phyloP scores from a whole-genome alignment of 23 tunicate genomes.

The Styela plicata region DNA sequence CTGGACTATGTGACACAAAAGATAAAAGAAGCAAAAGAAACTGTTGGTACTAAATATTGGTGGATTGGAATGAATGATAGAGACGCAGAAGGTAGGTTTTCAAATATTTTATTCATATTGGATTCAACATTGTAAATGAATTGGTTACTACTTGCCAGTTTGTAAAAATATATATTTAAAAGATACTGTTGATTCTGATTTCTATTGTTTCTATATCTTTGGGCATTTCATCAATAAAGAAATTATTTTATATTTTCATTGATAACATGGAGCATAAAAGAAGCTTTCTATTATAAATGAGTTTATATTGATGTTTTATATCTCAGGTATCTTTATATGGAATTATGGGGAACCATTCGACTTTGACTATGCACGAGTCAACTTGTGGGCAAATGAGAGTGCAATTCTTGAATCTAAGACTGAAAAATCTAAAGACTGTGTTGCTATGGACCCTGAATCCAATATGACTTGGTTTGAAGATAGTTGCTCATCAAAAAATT shows the following conservation, averaged over 20 bases:
- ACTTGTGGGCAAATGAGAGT: constrained; percentile 38
- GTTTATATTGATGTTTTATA: no score
- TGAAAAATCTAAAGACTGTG: constrained; percentile 50
- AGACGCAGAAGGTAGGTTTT: constrained; percentile 50
- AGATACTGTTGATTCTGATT: no score
- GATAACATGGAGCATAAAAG: no score
- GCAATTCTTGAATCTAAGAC: background rate
- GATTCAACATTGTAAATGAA: background rate
- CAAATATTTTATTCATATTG: background rate
- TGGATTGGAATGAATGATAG: constrained; percentile 75
- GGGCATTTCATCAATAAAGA: no score
- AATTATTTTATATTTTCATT: no score
- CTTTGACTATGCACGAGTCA: constrained; percentile 10
- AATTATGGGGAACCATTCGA: constrained; percentile 66
- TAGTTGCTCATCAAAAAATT: constrained; percentile 31
- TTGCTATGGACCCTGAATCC: constrained; percentile 33
- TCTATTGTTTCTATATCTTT: no score
- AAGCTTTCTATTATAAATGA: no score
- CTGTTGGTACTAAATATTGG: constrained; percentile 34
- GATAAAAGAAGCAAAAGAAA: background rate
- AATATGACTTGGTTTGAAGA: constrained; percentile 54
- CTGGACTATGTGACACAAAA: background rate
- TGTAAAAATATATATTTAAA: no score
- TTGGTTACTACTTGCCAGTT: no score
- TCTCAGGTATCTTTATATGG: constrained; percentile 63